Base-by-base conservation (phyloP, 2,888 invertebrate species). In the Machimus rusticus region DNA sequence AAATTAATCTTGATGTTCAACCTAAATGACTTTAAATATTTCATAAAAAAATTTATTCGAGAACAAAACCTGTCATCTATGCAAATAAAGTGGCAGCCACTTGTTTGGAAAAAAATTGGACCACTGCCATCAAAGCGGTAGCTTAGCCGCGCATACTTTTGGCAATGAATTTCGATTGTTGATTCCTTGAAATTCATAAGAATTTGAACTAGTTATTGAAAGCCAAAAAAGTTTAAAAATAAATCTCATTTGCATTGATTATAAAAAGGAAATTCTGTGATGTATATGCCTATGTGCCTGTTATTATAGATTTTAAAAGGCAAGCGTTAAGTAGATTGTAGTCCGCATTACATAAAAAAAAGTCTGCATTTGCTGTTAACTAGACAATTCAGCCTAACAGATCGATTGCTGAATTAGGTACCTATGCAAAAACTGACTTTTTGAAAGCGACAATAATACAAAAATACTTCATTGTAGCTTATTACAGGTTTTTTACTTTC, bases 51-150 rank as follows among this genome's bases (percentile, higher is more conserved):
- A n/a, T 19, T 66, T 66, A 23, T 66, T 66, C 28, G 23, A 66
- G 9, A 66, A 28, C 66, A 23, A 66, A 66, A 66, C 66, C 28
- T 23, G 66, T 28, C 12, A 2, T 19, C 4, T 23, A 66, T 66
- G 66, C 66, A 66, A 66, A 66, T 66, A 19, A 28, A n/a, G 19
- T 23, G 14, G 28, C 28, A 19, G 19, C 19, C 55, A 23, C 28
- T n/a, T 23, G n/a, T 23, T 57, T 57, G 57, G 23, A 57, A 57
- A 57, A 57, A 57, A 57, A 28, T 51, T 66, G 66, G 66, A 66
- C 23, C 66, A 66, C 19, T 28, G 66, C 66, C 66, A 66, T 46
- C 8, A 66, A 66, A 28, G 66, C 23, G 66, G 51, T 51, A 51
- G 66, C 23, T 66, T 3, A 23, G 66, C 66, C 28, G 19, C 23